Evolutionary conservation across 2,797 vertebrate species (phyloP).

Genomic region (Sorex maritimensis): DNA sequence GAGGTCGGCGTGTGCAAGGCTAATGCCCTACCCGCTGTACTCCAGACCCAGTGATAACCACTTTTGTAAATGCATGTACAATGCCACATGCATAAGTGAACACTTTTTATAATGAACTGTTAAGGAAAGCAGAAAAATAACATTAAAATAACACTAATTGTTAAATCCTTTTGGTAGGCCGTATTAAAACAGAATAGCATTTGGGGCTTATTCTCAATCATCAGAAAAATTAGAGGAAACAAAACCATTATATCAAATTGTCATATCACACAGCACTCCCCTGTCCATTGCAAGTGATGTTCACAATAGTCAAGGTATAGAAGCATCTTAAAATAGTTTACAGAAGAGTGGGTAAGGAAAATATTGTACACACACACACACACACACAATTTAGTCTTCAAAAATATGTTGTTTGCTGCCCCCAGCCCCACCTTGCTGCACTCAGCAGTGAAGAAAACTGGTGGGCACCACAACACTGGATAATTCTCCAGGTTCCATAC

Average conservation of each 20-base stretch:
- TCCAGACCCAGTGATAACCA: background rate
- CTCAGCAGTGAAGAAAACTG: no score
- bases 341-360: background rate
- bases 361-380: background rate
- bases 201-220: constrained; percentile 65
- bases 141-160: constrained; percentile 31
- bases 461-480: no score
- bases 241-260: no score
- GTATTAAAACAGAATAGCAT: background rate
- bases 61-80: background rate
- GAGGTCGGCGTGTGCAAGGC: no score
- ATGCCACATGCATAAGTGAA: background rate
- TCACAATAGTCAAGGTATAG: background rate
- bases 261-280: no score
- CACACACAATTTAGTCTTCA: background rate
- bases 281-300: no score
- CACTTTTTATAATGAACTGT: constrained; percentile 28
- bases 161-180: constrained; percentile 52
- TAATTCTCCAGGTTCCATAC: no score
- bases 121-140: constrained; percentile 36
- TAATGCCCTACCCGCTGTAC: no score
- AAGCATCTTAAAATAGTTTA: background rate
- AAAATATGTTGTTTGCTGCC: no score
- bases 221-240: constrained; percentile 37
- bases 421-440: no score